Evolutionary conservation across 2,113 vertebrate genomes (phyloP), one percentile per base, ranked within the genome.

Genomic region (Hyla sarda): DNA sequence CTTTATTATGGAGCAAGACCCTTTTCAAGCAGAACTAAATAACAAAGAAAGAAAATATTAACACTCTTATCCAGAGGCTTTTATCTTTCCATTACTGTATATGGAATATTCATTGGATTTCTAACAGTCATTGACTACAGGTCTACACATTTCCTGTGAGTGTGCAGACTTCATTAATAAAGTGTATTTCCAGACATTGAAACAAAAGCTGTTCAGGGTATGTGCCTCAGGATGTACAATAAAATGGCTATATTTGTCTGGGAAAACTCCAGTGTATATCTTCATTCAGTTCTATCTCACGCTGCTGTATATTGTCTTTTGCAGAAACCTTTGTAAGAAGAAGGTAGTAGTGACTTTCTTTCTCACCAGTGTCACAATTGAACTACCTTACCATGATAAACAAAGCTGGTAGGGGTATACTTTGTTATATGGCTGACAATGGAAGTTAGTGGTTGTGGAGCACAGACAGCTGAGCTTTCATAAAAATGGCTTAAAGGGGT

Each of bases 11-110:
- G 47, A 77, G 16, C 25, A 54, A 32, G 74, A 77, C 48, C 16
- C 74, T 77, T 77, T 77, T 77, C 74, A 54, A 9, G 74, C 74
- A 54, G 25, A 77, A 77, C 74, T 52, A 77, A 77, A 77, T 54
- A 77, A 21, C 16, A 52, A 77, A 54, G 28, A 77, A 52, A 30
- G 74, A 25, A 77, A 77, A 77, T 77, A 54, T 54, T 77, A 30
- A 19, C 23, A 12, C 3, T 50, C 25, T 32, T n/a, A 50, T 76
- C 12, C 34, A 71, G 9, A 41, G 7, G 17, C 30, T 11, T 16
- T 67, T 67, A 67, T 67, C 16, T 37, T 71, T 12, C 34, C 8
- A 12, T 71, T 71, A 23, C 67, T 11, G 32, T 41, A 71, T 23
- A 12, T 23, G 34, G 19, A 23, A 41, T 71, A 71, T 71, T 34